Evolutionary conservation across 2,797 vertebrate species (phyloP).

Genomic region (Enteromius radiatus): DNA sequence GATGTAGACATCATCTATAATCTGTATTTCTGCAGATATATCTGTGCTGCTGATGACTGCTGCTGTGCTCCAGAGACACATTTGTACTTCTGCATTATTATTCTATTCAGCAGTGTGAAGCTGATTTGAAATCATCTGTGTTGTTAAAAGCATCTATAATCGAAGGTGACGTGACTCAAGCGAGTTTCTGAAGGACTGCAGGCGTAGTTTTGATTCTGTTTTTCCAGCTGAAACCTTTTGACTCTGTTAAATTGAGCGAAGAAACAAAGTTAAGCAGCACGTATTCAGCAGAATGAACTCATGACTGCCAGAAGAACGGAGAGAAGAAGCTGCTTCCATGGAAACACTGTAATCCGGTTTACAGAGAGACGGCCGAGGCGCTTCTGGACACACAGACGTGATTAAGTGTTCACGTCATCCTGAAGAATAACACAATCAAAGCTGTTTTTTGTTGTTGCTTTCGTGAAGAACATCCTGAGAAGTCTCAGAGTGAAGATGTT

Average conservation of each 20-base stretch:
- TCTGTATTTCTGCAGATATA: too few relatives aligned
- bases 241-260: not conserved
- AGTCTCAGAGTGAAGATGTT: not conserved
- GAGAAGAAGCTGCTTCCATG: constrained; percentile 4
- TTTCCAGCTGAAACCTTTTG: not conserved
- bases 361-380: not conserved
- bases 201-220: not conserved
- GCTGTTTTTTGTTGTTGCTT: not conserved
- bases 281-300: not conserved
- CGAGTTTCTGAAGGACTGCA: not conserved
- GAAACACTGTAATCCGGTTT: not conserved
- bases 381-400: not conserved
- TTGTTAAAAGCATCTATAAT: too few relatives aligned
- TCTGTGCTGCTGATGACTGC: too few relatives aligned
- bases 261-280: not conserved
- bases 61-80: too few relatives aligned
- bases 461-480: not conserved
- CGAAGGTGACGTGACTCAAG: not conserved
- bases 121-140: not conserved
- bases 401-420: not conserved
- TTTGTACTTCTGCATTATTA: too few relatives aligned
- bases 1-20: too few relatives aligned
- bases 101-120: too few relatives aligned
- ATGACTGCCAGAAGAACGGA: not conserved
- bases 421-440: not conserved